phyloP scores from a whole-genome alignment of 2,113 vertebrate genomes.

The Tenebrosternarchus preto region DNA sequence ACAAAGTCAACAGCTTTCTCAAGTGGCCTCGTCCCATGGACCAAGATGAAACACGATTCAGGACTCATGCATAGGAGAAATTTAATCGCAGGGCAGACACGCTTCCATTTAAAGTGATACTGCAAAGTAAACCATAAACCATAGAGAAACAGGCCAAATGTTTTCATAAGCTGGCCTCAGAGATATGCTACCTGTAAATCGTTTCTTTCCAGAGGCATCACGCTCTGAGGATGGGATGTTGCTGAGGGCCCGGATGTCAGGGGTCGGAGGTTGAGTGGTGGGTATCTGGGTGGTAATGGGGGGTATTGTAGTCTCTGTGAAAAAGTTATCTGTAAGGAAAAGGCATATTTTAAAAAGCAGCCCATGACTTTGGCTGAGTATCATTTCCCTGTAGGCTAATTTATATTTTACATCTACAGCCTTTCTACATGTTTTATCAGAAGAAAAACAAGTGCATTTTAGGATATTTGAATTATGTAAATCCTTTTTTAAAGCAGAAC shows the following conservation, averaged over 20 bases:
- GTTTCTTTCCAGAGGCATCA: constrained; percentile 86
- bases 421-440: background rate
- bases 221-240: constrained; percentile 81
- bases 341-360: constrained; percentile 25
- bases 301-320: constrained; percentile 74
- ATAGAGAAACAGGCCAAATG: background rate
- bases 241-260: constrained; percentile 67
- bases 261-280: constrained; percentile 47
- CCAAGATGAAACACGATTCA: background rate
- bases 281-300: constrained; percentile 62
- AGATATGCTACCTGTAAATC: constrained; percentile 84
- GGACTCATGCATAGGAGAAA: background rate
- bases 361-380: background rate
- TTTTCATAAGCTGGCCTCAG: constrained; percentile 7
- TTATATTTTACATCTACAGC: background rate
- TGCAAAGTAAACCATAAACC: background rate
- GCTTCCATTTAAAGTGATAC: background rate
- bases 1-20: constrained; percentile 25
- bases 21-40: constrained; percentile 6
- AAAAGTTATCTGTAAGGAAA: constrained; percentile 65
- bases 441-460: too few relatives aligned
- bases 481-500: background rate
- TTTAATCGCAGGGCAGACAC: background rate
- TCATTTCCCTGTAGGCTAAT: background rate
- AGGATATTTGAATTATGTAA: too few relatives aligned